phyloP scores from a whole-genome alignment of 2,797 vertebrate species.

The Lates japonicus region DNA sequence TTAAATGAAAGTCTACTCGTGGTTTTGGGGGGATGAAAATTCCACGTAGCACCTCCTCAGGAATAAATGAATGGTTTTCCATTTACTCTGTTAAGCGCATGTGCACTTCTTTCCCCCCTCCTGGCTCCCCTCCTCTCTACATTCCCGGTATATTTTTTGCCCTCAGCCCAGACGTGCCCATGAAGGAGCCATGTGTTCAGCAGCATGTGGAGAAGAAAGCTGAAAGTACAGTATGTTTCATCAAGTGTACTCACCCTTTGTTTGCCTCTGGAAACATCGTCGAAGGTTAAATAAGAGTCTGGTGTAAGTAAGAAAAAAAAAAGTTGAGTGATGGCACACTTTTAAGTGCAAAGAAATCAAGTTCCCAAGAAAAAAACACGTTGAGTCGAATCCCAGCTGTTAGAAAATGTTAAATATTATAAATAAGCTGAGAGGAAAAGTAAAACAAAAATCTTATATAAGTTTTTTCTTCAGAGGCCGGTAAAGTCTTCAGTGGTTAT shows the following conservation, averaged over 20 bases:
- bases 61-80: not conserved
- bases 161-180: not conserved
- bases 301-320: not conserved
- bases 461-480: not conserved
- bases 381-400: not conserved
- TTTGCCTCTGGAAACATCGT: conserved; percentile 81
- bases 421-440: not conserved
- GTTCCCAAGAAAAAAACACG: conserved; percentile 19
- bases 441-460: not conserved
- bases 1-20: too few relatives aligned
- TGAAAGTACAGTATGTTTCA: not conserved
- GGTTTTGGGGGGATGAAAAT: not conserved
- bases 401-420: not conserved
- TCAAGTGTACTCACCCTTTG: conserved; percentile 76
- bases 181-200: conserved; percentile 36
- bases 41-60: not conserved
- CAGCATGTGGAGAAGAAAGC: not conserved
- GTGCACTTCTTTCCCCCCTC: not conserved
- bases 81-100: conserved; percentile 2
- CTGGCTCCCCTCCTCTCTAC: not conserved
- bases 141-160: conserved; percentile 24
- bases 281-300: not conserved
- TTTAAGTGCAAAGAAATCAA: not conserved
- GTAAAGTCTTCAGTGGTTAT: not conserved
- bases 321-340: not conserved